These are phyloP conservation scores for Tolmerus cingulatus DNA, from an alignment of 2,888 invertebrate species.

Conservation along the genomic window DNA sequence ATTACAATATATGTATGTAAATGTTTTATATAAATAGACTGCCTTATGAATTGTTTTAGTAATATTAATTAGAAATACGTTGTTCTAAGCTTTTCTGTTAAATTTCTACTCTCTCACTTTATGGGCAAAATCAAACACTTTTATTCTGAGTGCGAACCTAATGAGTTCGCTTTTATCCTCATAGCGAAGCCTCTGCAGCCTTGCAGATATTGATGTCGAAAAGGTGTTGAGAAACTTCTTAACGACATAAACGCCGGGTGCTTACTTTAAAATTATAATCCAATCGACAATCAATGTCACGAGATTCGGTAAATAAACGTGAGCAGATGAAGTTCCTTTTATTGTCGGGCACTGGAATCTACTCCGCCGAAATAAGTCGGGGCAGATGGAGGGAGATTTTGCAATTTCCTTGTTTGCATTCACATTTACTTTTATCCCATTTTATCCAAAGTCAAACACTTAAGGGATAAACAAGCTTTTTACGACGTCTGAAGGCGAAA, in stretches of 20 bases:
- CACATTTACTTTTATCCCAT: slow-evolving; percentile 45
- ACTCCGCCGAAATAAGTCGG: not conserved
- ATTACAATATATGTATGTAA: no score
- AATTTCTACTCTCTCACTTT: not conserved
- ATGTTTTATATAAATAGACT: no score
- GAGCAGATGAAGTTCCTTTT: not conserved
- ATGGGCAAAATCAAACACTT: no score
- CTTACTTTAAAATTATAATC: not conserved
- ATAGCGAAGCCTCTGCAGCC: not conserved
- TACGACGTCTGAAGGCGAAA: slow-evolving; percentile 45
- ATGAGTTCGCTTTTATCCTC: not conserved
- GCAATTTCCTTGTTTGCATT: slow-evolving; percentile 44
- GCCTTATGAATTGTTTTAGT: no score
- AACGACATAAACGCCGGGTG: not conserved
- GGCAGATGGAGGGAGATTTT: slow-evolving; percentile 21
- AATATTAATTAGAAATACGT: no score
- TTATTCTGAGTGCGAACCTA: not conserved
- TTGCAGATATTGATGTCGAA: not conserved
- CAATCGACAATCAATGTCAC: not conserved
- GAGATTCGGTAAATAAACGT: not conserved
- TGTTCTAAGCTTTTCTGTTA: not conserved
- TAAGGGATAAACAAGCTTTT: slow-evolving; percentile 45
- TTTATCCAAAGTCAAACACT: slow-evolving; percentile 45
- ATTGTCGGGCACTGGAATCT: not conserved
- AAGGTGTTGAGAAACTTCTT: not conserved